Evolutionary conservation across 2,888 invertebrate genomes (phyloP), one percentile per base, ranked within the genome.

Genomic region (Gortyna flavago): DNA sequence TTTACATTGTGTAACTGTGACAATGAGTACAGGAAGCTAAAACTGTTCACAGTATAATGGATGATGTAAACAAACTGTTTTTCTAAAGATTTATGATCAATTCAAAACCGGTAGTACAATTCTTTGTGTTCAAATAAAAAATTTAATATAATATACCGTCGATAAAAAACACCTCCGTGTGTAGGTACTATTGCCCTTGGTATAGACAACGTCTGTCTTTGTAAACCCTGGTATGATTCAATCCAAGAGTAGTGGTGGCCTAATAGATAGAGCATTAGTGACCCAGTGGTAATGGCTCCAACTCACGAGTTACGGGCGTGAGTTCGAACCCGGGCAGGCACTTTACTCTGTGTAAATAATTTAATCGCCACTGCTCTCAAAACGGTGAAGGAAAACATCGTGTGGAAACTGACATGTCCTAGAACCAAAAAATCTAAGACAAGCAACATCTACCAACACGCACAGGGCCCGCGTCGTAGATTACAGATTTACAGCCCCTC

Each of bases 1-100:
- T 59, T 61, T 67, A 73, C 70, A 83, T 76, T 80, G 70, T 84
- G 70, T 80, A 57, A 65, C 13, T 21, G 16, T 69, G 70, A 83
- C 77, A 76, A 84, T 64, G 61, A 61, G 44, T 69, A 76, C 77
- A 77, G 83, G 81, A 77, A 84, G 81, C 54, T 38, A 77, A 61
- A 71, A 77, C 41, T 72, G 61, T 61, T 73, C 13, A 70, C 48
- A 61, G 29, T 41, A 61, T 75, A 35, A 69, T 70, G 21, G 51
- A 70, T 2, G 65, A 13, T 44, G 59, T 72, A 70, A 69, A 69
- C 35, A 62, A 72, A 69, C n/a, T 44, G 65, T 76, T 84, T 51
- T 62, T 41, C 9, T 1, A 41, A 67, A 61, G 18, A 44, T 72
- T 78, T 72, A 51, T 72, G 64, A 61, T 82, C 41, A 29, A 68